Evolutionary conservation across 1,140 invertebrate genomes (phyloP).

Genomic region (Geopemphigus sp.): DNA sequence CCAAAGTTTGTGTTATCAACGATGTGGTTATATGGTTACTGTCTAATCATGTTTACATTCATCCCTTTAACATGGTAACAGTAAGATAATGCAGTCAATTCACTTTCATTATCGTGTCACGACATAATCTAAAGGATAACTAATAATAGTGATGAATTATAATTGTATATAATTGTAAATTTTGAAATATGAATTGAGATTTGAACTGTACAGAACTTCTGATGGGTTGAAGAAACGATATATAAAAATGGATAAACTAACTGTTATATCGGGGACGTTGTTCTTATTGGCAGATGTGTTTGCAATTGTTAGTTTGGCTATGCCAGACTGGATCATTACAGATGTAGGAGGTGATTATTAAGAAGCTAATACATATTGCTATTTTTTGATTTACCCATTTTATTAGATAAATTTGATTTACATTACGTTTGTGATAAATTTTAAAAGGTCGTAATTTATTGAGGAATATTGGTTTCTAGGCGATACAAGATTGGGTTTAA

Average conservation of each 20-base stretch:
- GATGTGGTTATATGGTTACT: too few relatives aligned
- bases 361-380: neutral
- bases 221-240: neutral
- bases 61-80: too few relatives aligned
- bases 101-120: too few relatives aligned
- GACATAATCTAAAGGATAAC: too few relatives aligned
- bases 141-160: too few relatives aligned
- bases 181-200: too few relatives aligned
- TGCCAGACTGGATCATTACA: constrained; percentile 95
- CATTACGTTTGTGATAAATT: neutral
- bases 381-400: neutral
- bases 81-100: too few relatives aligned
- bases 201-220: neutral
- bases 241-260: constrained; percentile 82
- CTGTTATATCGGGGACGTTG: constrained; percentile 84
- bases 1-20: too few relatives aligned
- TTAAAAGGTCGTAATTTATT: too few relatives aligned
- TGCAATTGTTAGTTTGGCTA: constrained; percentile 86
- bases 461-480: constrained; percentile 59
- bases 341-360: constrained; percentile 76
- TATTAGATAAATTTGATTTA: neutral
- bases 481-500: constrained; percentile 82
- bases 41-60: too few relatives aligned
- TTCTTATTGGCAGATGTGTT: constrained; percentile 91
- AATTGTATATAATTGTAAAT: too few relatives aligned